Conservation (phyloP, 1,140 invertebrate genomes). For the Stenopsyche tienmushanensis region DNA sequence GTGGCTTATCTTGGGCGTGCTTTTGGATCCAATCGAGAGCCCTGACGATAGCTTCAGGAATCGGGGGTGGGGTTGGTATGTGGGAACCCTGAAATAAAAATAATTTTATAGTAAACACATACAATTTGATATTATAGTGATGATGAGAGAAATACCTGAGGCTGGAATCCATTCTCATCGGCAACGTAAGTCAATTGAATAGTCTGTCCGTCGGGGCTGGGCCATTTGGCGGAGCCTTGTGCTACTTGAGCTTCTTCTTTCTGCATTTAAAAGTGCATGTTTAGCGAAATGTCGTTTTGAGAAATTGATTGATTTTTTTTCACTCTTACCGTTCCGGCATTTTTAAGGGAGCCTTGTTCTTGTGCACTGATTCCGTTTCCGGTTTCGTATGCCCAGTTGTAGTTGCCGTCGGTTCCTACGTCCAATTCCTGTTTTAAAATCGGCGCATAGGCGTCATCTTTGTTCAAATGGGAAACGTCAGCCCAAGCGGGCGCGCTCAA, state of each 20-base stretch:
- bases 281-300: not conserved
- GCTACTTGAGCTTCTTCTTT: conserved; percentile 49
- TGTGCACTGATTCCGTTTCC: conserved; percentile 55
- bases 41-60: conserved; percentile 56
- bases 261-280: conserved; percentile 32
- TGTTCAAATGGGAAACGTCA: conserved; percentile 23
- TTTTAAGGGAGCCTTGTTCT: conserved; percentile 46
- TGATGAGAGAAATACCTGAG: conserved; percentile 45
- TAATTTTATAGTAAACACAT: not conserved
- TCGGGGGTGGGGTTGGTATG: conserved; percentile 56
- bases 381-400: conserved; percentile 54
- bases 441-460: conserved; percentile 41
- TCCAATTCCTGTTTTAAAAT: conserved; percentile 49
- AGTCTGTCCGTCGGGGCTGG: conserved; percentile 52
- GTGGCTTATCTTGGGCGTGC: conserved; percentile 44
- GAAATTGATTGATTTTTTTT: not conserved
- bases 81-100: conserved; percentile 46
- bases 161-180: conserved; percentile 62
- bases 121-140: not conserved
- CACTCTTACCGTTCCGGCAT: conserved; percentile 16
- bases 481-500: conserved; percentile 5
- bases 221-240: conserved; percentile 57
- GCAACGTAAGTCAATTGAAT: conserved; percentile 55
- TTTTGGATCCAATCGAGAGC: conserved; percentile 55
- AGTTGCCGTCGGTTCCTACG: conserved; percentile 47